phyloP scores from a whole-genome alignment of 2,888 invertebrate genomes.

The Dynastes hyllus region DNA sequence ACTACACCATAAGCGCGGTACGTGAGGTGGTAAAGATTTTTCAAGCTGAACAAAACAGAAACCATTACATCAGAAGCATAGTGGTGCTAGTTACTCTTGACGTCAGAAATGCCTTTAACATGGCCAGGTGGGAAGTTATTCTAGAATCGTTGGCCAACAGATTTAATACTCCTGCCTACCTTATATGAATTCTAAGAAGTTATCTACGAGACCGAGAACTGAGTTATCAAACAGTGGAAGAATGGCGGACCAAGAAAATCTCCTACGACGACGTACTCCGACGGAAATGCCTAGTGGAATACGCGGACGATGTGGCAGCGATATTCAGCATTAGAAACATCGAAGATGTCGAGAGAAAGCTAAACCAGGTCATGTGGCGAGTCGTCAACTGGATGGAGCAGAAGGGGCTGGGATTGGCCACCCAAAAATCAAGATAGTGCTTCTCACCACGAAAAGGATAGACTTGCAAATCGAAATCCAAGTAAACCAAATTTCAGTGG shows the following conservation, averaged over 20 bases:
- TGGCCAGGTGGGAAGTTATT: background rate
- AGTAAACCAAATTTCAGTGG: too few relatives aligned
- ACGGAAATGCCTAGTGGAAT: conserved; percentile 16
- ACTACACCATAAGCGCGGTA: background rate
- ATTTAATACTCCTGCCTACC: conserved; percentile 4
- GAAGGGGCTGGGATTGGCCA: conserved; percentile 37
- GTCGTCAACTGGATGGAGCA: conserved; percentile 5
- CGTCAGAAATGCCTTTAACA: conserved; percentile 17
- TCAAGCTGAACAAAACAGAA: background rate
- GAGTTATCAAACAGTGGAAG: conserved; percentile 29
- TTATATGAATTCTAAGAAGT: conserved; percentile 21
- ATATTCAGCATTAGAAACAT: conserved; percentile 14
- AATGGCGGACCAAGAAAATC: conserved; percentile 18
- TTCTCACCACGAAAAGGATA: background rate
- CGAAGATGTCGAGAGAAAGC: conserved; percentile 30
- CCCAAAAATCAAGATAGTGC: background rate
- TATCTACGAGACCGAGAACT: conserved; percentile 19
- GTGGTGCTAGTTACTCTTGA: conserved; percentile 15
- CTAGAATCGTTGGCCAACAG: background rate
- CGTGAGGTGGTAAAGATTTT: background rate
- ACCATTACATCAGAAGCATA: conserved; percentile 10
- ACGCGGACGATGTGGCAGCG: conserved; percentile 28
- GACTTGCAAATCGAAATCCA: too few relatives aligned
- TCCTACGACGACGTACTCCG: conserved; percentile 47
- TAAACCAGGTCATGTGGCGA: conserved; percentile 52